phyloP scores from a whole-genome alignment of 2,888 invertebrate species.

The Prostheceraeus crozeri region DNA sequence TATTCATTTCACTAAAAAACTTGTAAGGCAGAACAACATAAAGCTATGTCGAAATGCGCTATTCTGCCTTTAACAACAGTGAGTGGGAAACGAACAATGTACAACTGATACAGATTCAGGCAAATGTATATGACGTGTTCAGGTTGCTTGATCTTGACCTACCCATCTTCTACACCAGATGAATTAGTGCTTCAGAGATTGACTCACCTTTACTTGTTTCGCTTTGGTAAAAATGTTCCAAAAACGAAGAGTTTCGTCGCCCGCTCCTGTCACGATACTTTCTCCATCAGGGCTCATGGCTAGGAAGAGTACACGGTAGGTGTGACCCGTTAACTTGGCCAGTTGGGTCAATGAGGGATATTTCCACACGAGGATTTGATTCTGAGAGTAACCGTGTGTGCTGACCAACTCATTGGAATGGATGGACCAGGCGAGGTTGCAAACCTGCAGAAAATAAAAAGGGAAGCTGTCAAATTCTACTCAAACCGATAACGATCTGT shows the following conservation, averaged over 20 bases:
- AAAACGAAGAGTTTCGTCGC: constrained; percentile 91
- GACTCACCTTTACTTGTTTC: constrained; percentile 63
- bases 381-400: constrained; percentile 95
- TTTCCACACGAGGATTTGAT: constrained; percentile 97
- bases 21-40: too few relatives aligned
- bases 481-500: too few relatives aligned
- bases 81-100: too few relatives aligned
- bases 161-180: too few relatives aligned
- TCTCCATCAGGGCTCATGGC: constrained; percentile 96
- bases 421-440: constrained; percentile 96
- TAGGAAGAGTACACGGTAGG: constrained; percentile 84
- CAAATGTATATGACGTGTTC: too few relatives aligned
- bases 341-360: constrained; percentile 93
- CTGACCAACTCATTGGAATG: constrained; percentile 94
- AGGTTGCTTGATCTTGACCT: too few relatives aligned
- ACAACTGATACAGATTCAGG: too few relatives aligned
- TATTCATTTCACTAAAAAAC: too few relatives aligned
- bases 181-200: too few relatives aligned
- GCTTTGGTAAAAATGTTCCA: constrained; percentile 99
- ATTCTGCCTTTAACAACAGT: too few relatives aligned
- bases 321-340: constrained; percentile 90
- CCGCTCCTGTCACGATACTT: constrained; percentile 95
- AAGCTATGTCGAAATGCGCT: too few relatives aligned
- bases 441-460: constrained; percentile 65
- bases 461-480: too few relatives aligned